These are phyloP conservation scores for Ecliptopera silaceata DNA, from an alignment of 2,888 invertebrate genomes.

Conservation along the genomic window DNA sequence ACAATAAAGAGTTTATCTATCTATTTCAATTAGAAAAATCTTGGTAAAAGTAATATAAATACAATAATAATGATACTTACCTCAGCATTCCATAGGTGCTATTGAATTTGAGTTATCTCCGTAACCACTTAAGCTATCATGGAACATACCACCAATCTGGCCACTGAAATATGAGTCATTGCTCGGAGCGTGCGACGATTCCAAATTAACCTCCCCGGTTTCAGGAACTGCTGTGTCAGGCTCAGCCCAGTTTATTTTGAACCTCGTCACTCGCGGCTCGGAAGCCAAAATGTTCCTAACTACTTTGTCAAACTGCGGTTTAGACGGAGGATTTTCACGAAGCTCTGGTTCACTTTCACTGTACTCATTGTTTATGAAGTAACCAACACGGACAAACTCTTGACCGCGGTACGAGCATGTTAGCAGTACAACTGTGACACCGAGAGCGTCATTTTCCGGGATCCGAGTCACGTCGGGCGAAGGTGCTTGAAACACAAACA, in stretches of 20 bases:
- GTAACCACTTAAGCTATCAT: conserved; percentile 74
- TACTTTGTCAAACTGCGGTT: conserved; percentile 97
- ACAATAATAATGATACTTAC: conserved; percentile 48
- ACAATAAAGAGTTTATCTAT: too few species aligned
- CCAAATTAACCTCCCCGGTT: conserved; percentile 66
- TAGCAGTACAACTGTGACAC: conserved; percentile 97
- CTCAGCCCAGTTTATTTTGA: conserved; percentile 99
- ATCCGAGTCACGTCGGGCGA: conserved; percentile 97
- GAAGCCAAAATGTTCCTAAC: conserved; percentile 92
- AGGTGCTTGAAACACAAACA: conserved; percentile 97
- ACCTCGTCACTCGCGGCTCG: conserved; percentile 96
- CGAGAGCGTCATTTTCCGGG: conserved; percentile 98
- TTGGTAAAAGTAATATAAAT: too few species aligned
- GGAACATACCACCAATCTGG: conserved; percentile 72
- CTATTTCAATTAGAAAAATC: too few species aligned
- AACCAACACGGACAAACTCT: conserved; percentile 98
- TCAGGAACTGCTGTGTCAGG: conserved; percentile 72
- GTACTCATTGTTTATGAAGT: conserved; percentile 99
- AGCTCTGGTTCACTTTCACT: conserved; percentile 94
- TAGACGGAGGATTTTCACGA: conserved; percentile 96
- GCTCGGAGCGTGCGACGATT: conserved; percentile 62
- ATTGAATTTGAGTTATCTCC: conserved; percentile 86
- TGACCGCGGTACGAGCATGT: conserved; percentile 96
- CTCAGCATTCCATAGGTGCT: conserved; percentile 81
- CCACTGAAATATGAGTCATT: conserved; percentile 76